Evolutionary conservation across 1,140 invertebrate genomes (phyloP).

Genomic region (Amyelois transitella): DNA sequence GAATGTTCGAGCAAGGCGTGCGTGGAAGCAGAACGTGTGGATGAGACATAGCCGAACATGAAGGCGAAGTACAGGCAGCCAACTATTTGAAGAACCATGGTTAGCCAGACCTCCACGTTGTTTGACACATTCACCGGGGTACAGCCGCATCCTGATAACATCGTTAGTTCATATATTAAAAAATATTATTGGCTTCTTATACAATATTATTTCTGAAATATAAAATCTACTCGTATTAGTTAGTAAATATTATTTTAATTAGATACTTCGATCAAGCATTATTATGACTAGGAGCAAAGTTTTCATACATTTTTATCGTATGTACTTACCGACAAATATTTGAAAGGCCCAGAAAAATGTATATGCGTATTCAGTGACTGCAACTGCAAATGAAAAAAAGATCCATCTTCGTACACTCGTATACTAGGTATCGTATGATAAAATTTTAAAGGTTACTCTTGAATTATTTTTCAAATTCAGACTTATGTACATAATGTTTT

Average conservation of each 20-base stretch:
- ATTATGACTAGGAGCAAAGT: too few species aligned
- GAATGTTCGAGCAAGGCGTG: constrained; percentile 48
- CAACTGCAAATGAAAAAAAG: constrained; percentile 28
- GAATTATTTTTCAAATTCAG: too few species aligned
- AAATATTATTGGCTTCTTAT: too few species aligned
- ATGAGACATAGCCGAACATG: constrained; percentile 57
- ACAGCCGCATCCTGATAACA: constrained; percentile 43
- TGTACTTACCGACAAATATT: constrained; percentile 51
- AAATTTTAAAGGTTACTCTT: too few species aligned
- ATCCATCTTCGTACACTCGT: neutral
- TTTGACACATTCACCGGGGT: constrained; percentile 34
- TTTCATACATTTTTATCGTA: neutral
- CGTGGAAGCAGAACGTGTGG: constrained; percentile 38
- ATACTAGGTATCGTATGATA: too few species aligned
- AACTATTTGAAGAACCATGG: constrained; percentile 33
- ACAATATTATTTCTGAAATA: too few species aligned
- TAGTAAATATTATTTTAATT: too few species aligned
- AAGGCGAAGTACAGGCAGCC: constrained; percentile 54
- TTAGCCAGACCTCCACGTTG: constrained; percentile 33
- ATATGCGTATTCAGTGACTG: constrained; percentile 39
- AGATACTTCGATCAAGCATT: too few species aligned
- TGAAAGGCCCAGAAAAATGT: constrained; percentile 54
- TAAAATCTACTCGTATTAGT: too few species aligned
- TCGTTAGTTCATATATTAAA: neutral
- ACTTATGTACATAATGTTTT: too few species aligned